phyloP scores from a whole-genome alignment of 2,888 invertebrate genomes.

The Liopterus haemorrhoidalis region DNA sequence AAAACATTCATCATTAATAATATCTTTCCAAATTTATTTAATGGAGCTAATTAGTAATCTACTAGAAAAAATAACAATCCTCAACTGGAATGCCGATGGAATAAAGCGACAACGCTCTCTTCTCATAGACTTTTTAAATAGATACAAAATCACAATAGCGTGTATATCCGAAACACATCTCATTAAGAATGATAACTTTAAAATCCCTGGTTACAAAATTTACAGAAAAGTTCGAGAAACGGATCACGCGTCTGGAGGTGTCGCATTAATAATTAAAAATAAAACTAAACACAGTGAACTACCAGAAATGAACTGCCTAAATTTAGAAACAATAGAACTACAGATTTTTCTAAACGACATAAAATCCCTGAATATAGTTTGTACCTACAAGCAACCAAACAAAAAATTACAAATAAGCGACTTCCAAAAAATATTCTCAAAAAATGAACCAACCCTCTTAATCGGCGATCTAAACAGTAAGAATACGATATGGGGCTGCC shows the following conservation, averaged over 20 bases:
- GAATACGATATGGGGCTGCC: constrained; percentile 18
- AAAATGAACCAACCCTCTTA: constrained; percentile 8
- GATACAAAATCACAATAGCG: constrained; percentile 12
- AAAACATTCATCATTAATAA: no score
- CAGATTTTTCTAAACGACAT: constrained; percentile 1
- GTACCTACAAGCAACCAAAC: constrained; percentile 21
- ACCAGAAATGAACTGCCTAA: constrained; percentile 1
- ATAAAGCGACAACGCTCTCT: constrained; percentile 7
- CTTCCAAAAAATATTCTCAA: constrained; percentile 11
- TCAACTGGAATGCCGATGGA: no score
- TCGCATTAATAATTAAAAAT: constrained; percentile 17
- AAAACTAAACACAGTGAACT: constrained; percentile 1
- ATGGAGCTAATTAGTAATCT: no score
- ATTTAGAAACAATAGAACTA: constrained; percentile 9
- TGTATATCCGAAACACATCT: constrained; percentile 19
- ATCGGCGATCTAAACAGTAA: constrained; percentile 23
- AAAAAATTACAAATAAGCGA: constrained; percentile 15
- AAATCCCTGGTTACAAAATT: constrained; percentile 13
- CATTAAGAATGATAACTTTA: constrained; percentile 4
- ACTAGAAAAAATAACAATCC: no score
- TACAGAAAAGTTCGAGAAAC: constrained; percentile 12
- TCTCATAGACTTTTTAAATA: constrained; percentile 14
- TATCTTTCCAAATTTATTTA: no score
- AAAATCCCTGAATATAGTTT: constrained; percentile 4
- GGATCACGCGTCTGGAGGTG: constrained; percentile 14